These are phyloP conservation scores for Erethizon dorsatum DNA, from an alignment of 2,797 vertebrate genomes.

Conservation along the genomic window DNA sequence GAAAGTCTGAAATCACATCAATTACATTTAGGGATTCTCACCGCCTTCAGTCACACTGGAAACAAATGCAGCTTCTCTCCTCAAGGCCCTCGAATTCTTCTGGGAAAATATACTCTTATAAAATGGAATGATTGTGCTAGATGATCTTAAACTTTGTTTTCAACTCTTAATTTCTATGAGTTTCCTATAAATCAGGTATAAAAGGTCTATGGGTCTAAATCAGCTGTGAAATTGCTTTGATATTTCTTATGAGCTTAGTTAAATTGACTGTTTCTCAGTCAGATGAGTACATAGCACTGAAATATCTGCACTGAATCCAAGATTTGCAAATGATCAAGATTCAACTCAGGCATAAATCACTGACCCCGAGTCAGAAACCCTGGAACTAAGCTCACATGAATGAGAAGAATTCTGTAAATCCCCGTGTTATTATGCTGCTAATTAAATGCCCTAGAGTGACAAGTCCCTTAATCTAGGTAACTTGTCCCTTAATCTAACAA, in stretches of 20 bases:
- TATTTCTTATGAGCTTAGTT: slow-evolving; percentile 84
- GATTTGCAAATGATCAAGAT: slow-evolving; percentile 51
- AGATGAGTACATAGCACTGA: slow-evolving; percentile 37
- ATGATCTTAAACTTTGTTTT: slow-evolving; percentile 68
- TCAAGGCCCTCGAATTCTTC: not conserved
- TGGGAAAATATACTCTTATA: not conserved
- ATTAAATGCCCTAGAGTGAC: slow-evolving; percentile 17
- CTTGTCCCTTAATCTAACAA: not conserved
- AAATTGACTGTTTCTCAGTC: slow-evolving; percentile 83
- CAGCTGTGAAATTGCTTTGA: slow-evolving; percentile 79
- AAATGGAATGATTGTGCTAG: not conserved
- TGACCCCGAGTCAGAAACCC: not conserved
- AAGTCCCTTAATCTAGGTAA: not conserved
- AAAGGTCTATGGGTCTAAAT: slow-evolving; percentile 73
- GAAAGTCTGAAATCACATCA: not conserved
- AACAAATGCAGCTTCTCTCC: not conserved
- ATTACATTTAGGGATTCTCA: not conserved
- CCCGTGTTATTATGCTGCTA: not conserved
- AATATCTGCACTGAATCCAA: slow-evolving; percentile 57
- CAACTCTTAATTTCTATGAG: slow-evolving; percentile 65
- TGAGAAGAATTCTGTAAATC: not conserved
- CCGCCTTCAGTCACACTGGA: not conserved
- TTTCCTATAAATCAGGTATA: slow-evolving; percentile 48
- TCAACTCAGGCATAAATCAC: slow-evolving; percentile 35
- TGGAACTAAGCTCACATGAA: slow-evolving; percentile 16